Evolutionary conservation across 64 coral and sea anemone species (phyloP).

Genomic region (Anthopleura sola): DNA sequence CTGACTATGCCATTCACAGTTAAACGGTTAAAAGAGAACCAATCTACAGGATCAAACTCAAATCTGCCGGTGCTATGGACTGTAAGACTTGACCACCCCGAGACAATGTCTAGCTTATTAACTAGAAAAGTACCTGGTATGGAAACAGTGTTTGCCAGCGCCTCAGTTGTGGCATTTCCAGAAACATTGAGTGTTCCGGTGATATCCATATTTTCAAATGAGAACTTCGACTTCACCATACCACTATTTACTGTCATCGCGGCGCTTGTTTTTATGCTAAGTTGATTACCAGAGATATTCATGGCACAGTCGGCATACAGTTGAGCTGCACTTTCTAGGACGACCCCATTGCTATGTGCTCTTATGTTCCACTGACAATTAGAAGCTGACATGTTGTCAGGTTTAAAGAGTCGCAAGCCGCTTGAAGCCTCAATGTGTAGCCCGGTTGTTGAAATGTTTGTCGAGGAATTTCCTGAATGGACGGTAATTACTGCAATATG

Average conservation of each 20-base stretch:
- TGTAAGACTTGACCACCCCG: slow-evolving; percentile 53
- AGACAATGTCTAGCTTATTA: slow-evolving; percentile 39
- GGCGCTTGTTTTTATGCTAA: slow-evolving; percentile 14
- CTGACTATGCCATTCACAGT: not conserved
- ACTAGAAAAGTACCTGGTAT: slow-evolving; percentile 48
- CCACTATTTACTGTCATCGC: not conserved
- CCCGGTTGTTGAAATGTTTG: slow-evolving; percentile 37
- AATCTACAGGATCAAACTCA: not conserved
- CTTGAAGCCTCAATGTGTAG: slow-evolving; percentile 49
- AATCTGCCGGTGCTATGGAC: slow-evolving; percentile 17
- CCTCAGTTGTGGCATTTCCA: slow-evolving; percentile 38
- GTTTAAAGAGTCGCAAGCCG: slow-evolving; percentile 51
- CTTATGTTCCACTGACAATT: slow-evolving; percentile 51
- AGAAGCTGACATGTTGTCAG: slow-evolving; percentile 28
- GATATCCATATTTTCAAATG: slow-evolving; percentile 26
- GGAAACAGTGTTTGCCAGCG: slow-evolving; percentile 17
- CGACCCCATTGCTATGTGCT: not conserved
- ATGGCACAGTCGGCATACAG: not conserved
- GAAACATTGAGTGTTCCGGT: slow-evolving; percentile 44
- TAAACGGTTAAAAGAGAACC: not conserved
- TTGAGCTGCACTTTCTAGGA: not conserved
- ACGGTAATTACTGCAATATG: slow-evolving; percentile 53
- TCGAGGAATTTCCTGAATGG: slow-evolving; percentile 54
- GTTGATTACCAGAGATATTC: not conserved
- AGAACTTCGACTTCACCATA: not conserved